Percentiles rank a stretch among this genome's conserved stretches.
Evolutionary conservation across 2,113 vertebrate species (phyloP).

Genomic region (Mungos mungo): DNA sequence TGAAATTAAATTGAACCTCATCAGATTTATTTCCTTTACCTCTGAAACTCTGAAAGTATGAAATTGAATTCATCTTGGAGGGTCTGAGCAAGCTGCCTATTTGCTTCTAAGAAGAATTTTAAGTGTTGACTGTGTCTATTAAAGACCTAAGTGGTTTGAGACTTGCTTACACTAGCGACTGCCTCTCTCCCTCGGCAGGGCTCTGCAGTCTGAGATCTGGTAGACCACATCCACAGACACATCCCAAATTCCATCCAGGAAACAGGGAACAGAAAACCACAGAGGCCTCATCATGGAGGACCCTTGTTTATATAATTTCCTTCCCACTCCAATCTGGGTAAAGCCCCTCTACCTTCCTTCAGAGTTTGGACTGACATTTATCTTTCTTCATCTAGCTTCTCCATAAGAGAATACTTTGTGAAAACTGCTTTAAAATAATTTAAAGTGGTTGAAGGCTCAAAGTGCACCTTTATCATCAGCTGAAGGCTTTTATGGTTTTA

Average conservation of each 20-base stretch:
- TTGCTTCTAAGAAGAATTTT: neutral
- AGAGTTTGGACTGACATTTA: neutral
- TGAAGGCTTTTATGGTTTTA: slow-evolving; percentile 64
- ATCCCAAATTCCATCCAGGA: neutral
- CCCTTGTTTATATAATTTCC: neutral
- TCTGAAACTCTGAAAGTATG: neutral
- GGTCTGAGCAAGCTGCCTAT: neutral
- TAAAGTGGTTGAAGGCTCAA: slow-evolving; percentile 52
- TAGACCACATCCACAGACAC: neutral
- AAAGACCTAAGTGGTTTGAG: slow-evolving; percentile 58
- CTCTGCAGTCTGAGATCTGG: neutral
- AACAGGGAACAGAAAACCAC: neutral
- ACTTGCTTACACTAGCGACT: slow-evolving; percentile 60
- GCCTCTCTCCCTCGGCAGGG: neutral
- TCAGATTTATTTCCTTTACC: neutral
- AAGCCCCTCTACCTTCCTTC: neutral
- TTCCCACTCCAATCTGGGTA: neutral
- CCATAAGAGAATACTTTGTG: slow-evolving; percentile 22
- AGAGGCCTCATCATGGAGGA: neutral
- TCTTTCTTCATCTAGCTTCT: slow-evolving; percentile 18
- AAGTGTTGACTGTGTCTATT: neutral
- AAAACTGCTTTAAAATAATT: slow-evolving; percentile 56
- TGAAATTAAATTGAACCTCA: neutral
- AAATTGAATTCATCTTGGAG: neutral
- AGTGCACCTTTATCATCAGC: slow-evolving; percentile 46